Conservation (phyloP, 2,888 invertebrate genomes). For the Drosophila eohydei region DNA sequence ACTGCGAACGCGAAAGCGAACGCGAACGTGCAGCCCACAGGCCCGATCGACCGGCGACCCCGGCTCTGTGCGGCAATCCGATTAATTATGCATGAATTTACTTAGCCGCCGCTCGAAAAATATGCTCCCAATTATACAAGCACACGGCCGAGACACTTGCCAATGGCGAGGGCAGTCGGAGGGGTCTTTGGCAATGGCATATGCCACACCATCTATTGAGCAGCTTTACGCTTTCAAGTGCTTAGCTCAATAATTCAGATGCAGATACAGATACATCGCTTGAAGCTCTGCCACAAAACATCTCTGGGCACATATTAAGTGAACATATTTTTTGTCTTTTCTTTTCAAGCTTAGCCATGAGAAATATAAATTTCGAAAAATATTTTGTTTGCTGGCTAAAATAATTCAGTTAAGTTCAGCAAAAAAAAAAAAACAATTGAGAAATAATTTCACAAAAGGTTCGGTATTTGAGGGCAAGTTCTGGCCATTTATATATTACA, state of each 20-base stretch:
- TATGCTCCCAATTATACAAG: slow-evolving; percentile 57
- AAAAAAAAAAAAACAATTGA: background rate
- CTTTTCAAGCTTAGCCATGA: background rate
- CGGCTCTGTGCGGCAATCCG: slow-evolving; percentile 42
- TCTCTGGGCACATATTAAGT: slow-evolving; percentile 2
- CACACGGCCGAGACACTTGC: slow-evolving; percentile 30
- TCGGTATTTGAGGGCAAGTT: background rate
- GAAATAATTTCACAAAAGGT: background rate
- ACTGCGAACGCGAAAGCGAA: background rate
- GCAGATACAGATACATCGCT: slow-evolving; percentile 16
- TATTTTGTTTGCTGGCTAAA: background rate
- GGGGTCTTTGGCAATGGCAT: background rate
- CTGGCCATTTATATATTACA: background rate
- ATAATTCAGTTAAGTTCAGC: background rate
- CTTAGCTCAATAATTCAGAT: slow-evolving; percentile 27
- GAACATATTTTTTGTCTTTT: background rate
- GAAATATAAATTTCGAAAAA: background rate
- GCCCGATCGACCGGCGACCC: slow-evolving; percentile 36
- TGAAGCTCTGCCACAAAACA: slow-evolving; percentile 4
- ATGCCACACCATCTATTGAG: background rate
- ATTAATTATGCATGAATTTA: slow-evolving; percentile 69
- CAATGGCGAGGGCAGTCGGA: background rate
- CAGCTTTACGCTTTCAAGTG: slow-evolving; percentile 10
- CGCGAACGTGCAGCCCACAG: slow-evolving; percentile 7
- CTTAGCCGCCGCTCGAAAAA: slow-evolving; percentile 43